Evolutionary conservation across 2,797 vertebrate species (phyloP).

Genomic region (Pseudocheirus occidentalis): DNA sequence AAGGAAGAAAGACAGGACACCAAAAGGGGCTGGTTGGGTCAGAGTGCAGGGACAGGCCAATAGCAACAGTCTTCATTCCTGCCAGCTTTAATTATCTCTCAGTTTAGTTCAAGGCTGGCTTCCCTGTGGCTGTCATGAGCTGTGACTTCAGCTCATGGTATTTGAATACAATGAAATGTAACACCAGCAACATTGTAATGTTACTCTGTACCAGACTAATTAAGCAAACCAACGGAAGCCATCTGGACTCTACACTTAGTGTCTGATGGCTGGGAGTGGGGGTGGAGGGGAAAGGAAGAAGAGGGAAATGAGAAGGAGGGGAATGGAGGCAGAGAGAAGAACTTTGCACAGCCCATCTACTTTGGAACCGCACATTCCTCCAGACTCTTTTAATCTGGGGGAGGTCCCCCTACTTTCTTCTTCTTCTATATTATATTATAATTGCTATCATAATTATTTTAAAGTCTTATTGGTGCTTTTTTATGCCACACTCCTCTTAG

Average conservation of each 20-base stretch:
- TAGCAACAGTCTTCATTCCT: constrained; percentile 27
- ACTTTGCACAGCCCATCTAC: neutral
- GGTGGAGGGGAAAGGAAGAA: neutral
- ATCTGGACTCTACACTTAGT: neutral
- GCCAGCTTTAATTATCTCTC: constrained; percentile 61
- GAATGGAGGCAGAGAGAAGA: neutral
- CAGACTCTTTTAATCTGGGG: neutral
- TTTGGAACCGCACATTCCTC: neutral
- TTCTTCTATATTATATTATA: neutral
- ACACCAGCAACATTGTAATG: constrained; percentile 19
- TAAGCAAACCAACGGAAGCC: constrained; percentile 32
- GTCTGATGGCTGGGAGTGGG: neutral
- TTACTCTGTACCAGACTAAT: constrained; percentile 23
- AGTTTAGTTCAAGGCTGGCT: constrained; percentile 44
- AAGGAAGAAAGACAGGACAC: constrained; percentile 62
- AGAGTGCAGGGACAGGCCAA: constrained; percentile 32
- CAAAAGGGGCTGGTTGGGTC: constrained; percentile 42
- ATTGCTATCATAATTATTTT: neutral
- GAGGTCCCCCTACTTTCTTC: neutral
- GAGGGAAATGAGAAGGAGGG: neutral
- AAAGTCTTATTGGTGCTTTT: neutral
- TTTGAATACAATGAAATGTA: constrained; percentile 58
- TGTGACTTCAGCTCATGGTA: constrained; percentile 43
- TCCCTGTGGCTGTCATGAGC: constrained; percentile 54
- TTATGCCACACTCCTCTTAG: neutral